phyloP scores from a whole-genome alignment of 1,140 invertebrate genomes.

The Drosophila murphyi region DNA sequence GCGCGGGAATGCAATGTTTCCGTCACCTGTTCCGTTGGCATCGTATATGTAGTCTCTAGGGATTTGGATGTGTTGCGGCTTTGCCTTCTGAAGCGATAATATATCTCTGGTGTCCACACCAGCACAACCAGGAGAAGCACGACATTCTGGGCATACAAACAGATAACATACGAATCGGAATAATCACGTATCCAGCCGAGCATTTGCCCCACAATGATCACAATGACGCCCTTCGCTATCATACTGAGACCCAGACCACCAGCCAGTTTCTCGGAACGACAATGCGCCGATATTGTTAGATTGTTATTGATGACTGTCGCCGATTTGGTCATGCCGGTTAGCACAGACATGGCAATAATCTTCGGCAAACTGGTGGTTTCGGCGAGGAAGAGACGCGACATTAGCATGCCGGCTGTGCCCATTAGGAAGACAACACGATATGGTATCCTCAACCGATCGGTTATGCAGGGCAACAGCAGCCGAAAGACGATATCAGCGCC shows the following conservation, averaged over 20 bases:
- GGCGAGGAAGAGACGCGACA: slow-evolving; percentile 66
- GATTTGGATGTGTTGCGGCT: slow-evolving; percentile 47
- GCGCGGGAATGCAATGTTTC: slow-evolving; percentile 42
- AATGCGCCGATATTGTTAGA: slow-evolving; percentile 89
- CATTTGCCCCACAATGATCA: slow-evolving; percentile 88
- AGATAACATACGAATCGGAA: slow-evolving; percentile 87
- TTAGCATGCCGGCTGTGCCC: slow-evolving; percentile 80
- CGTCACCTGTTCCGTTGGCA: slow-evolving; percentile 37
- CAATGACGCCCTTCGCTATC: slow-evolving; percentile 89
- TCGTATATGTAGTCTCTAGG: slow-evolving; percentile 55
- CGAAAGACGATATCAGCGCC: slow-evolving; percentile 88
- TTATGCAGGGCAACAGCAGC: slow-evolving; percentile 87
- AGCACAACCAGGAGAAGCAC: slow-evolving; percentile 86
- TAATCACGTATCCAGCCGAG: slow-evolving; percentile 89
- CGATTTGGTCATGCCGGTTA: slow-evolving; percentile 78
- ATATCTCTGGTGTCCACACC: slow-evolving; percentile 87
- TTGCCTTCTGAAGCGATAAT: slow-evolving; percentile 72
- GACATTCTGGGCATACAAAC: slow-evolving; percentile 87
- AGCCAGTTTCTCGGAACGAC: slow-evolving; percentile 86
- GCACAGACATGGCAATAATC: slow-evolving; percentile 65
- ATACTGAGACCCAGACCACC: slow-evolving; percentile 90
- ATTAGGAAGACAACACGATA: slow-evolving; percentile 86
- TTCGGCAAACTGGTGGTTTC: slow-evolving; percentile 46
- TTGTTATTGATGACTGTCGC: slow-evolving; percentile 89
- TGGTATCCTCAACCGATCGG: slow-evolving; percentile 87